A percentile compares a stretch with the other conserved stretches of the same genome.
Conservation (phyloP, 2,113 vertebrate species). For the Rynchops niger region DNA sequence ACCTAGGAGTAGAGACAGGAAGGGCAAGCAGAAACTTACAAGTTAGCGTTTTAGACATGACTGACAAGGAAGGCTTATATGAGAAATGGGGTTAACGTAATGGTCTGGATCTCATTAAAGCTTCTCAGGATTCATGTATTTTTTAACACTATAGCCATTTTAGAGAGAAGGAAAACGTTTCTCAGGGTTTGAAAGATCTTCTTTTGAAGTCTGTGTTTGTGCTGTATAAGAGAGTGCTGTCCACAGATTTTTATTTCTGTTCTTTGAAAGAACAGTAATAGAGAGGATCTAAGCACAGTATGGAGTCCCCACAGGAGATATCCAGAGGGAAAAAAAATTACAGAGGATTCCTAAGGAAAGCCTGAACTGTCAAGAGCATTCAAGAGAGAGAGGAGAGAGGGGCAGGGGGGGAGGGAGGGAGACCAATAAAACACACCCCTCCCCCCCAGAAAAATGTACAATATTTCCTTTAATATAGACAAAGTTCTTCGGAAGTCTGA, state of each 20-base stretch:
- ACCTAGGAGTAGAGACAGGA: constrained; percentile 39
- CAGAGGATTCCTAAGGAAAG: neutral
- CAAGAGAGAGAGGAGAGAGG: neutral
- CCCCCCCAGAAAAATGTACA: neutral
- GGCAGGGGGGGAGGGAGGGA: accelerated
- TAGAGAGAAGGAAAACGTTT: neutral
- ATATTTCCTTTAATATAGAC: neutral
- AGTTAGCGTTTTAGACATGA: neutral
- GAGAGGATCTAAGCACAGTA: neutral
- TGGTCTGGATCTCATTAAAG: neutral
- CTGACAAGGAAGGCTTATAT: neutral
- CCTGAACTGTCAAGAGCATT: neutral
- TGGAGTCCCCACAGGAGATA: neutral
- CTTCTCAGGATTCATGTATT: neutral
- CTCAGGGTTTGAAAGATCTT: neutral
- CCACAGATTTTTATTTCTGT: neutral
- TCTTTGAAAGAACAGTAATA: neutral
- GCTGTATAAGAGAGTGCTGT: neutral
- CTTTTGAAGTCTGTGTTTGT: neutral
- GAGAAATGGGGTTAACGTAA: neutral
- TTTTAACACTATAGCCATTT: neutral
- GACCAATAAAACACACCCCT: accelerated
- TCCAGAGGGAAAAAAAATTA: neutral
- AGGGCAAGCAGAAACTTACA: constrained; percentile 12
- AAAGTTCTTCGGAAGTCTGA: neutral